These are phyloP conservation scores for Drosophila lowei DNA, from an alignment of 1,140 invertebrate species.

Conservation along the genomic window DNA sequence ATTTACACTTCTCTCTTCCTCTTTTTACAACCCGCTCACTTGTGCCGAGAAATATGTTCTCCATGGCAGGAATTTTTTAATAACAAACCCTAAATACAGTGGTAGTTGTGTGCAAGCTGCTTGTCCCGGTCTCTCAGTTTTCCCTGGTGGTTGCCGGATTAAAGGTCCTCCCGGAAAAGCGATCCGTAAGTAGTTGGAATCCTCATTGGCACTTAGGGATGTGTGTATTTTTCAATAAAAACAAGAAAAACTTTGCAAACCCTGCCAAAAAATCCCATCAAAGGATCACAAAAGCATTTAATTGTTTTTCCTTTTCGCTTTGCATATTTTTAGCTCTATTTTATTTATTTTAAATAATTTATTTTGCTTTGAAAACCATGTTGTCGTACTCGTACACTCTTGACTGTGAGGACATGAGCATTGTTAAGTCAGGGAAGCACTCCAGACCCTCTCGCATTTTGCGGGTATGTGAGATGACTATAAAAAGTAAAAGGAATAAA, in stretches of 20 bases:
- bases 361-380: constrained; percentile 30
- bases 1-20: constrained; percentile 19
- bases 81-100: constrained; percentile 48
- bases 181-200: background rate
- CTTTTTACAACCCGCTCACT: background rate
- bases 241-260: background rate
- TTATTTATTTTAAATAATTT: constrained; percentile 21
- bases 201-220: background rate
- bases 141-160: constrained; percentile 5
- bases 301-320: constrained; percentile 28
- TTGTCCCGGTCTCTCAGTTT: too few species aligned
- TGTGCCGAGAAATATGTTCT: constrained; percentile 32
- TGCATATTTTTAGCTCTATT: background rate
- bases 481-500: constrained; percentile 24
- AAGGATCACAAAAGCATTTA: constrained; percentile 39
- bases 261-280: constrained; percentile 31
- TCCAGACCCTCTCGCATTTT: background rate
- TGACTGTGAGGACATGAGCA: constrained; percentile 27
- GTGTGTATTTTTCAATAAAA: too few species aligned
- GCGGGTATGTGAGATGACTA: constrained; percentile 36
- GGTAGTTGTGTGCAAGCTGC: constrained; percentile 35
- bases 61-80: constrained; percentile 45
- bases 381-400: background rate
- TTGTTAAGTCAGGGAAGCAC: constrained; percentile 38
- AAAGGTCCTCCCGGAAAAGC: constrained; percentile 3